Evolutionary conservation across 2,797 vertebrate genomes (phyloP), one percentile per base, ranked within the genome.

Genomic region (Babyrousa celebensis): DNA sequence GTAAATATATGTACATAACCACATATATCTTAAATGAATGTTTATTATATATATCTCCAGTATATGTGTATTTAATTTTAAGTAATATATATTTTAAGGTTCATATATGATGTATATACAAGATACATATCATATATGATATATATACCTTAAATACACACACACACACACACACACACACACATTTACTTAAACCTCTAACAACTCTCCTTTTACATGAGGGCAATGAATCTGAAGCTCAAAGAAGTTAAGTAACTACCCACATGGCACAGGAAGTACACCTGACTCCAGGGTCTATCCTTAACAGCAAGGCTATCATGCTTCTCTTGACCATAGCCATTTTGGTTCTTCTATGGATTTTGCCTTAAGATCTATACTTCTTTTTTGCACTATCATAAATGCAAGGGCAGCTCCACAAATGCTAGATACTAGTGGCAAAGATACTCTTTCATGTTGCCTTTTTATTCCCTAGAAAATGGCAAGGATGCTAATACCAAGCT

Each of bases 101-200:
- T 60, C 29, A 43, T 71, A 82, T 58, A 79, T 43, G 4, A 58
- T 56, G n/a, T 67, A 67, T 23, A 72, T 85, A 56, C 32, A 79
- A 58, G 77, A 79, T 58, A 79, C 12, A 58, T 52, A 82, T 60
- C 32, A 20, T 82, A 72, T 43, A 87, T 54, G 3, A 52, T 56
- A 43, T 12, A 58, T 80, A 43, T 68, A 43, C 60, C 63, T 93
- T 85, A 78, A 92, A 12, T 77, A 40, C 5, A 29, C n/a, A 25
- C 67, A 63, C 68, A 16, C 48, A 56, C 58, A 58, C 6, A 65
- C 29, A 20, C 18, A 32, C 56, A n/a, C 14, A 17, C 6, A 20
- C 15, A 75, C 36, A 29, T 75, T 89, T 78, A 78, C 27, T 95
- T 91, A 91, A 95, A 79, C n/a, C 52, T 95, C 48, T 72, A 68